Evolutionary conservation across 2,113 vertebrate species (phyloP).

Genomic region (Oncorhynchus mykiss): DNA sequence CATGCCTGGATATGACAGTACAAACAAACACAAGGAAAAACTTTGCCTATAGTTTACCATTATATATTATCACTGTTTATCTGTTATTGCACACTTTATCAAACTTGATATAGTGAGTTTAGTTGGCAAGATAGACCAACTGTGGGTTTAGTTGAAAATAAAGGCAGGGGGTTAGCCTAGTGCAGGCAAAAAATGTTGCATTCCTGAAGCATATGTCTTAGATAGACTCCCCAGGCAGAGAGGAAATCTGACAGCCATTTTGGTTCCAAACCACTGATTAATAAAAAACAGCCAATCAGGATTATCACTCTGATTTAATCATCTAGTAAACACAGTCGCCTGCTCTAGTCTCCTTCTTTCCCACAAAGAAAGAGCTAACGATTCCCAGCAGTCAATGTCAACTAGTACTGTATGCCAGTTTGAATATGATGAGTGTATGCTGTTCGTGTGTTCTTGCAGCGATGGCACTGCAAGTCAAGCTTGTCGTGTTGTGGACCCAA

Average conservation of each 20-base stretch:
- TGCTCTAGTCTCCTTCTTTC: constrained; percentile 6
- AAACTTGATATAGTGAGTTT: no score
- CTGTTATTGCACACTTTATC: not conserved
- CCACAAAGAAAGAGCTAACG: constrained; percentile 23
- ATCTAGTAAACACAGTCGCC: constrained; percentile 46
- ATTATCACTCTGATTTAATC: constrained; percentile 63
- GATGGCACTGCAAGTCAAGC: not conserved
- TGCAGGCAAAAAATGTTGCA: constrained; percentile 51
- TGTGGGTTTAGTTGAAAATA: constrained; percentile 23
- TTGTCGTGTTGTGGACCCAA: constrained; percentile 6
- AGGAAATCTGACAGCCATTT: constrained; percentile 66
- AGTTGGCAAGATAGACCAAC: no score
- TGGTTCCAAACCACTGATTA: constrained; percentile 51
- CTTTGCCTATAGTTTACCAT: constrained; percentile 2
- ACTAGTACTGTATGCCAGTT: no score
- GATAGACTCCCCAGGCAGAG: constrained; percentile 64
- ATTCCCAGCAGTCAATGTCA: not conserved
- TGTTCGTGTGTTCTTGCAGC: not conserved
- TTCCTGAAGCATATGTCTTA: constrained; percentile 65
- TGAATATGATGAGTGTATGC: no score
- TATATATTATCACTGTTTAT: not conserved
- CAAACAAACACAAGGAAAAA: not conserved
- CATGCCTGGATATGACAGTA: no score
- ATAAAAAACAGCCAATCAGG: constrained; percentile 67
- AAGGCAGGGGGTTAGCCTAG: not conserved